Conservation (phyloP, 2,888 invertebrate species). For the Macaria liturata region DNA sequence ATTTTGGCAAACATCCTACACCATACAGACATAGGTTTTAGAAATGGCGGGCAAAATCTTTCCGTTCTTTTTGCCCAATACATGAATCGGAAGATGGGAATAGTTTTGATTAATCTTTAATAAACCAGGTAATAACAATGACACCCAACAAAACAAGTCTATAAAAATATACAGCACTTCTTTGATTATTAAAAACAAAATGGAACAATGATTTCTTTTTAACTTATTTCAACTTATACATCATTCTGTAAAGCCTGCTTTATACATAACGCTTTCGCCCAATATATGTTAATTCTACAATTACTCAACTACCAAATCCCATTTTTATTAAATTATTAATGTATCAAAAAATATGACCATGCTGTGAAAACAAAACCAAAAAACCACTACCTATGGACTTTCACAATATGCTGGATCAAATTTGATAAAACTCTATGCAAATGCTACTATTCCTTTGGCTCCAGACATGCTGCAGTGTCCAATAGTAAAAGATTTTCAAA, state of each 20-base stretch:
- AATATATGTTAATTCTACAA: slow-evolving; percentile 12
- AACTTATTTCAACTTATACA: slow-evolving; percentile 33
- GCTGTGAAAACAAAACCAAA: slow-evolving; percentile 21
- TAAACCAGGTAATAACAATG: too few relatives aligned
- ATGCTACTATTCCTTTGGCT: slow-evolving; percentile 32
- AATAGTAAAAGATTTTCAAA: slow-evolving; percentile 19
- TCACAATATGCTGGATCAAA: slow-evolving; percentile 3
- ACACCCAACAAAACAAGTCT: too few relatives aligned
- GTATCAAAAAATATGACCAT: slow-evolving; percentile 17
- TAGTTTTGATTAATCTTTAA: too few relatives aligned
- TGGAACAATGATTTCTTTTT: too few relatives aligned
- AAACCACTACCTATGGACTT: slow-evolving; percentile 28
- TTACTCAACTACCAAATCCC: slow-evolving; percentile 42
- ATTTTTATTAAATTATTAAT: slow-evolving; percentile 12
- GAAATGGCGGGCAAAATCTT: too few relatives aligned
- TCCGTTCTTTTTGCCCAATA: too few relatives aligned
- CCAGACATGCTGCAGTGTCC: slow-evolving; percentile 35
- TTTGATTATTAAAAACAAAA: too few relatives aligned
- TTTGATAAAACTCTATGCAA: slow-evolving; percentile 13
- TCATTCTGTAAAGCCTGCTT: too few relatives aligned
- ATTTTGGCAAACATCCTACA: too few relatives aligned
- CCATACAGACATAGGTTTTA: too few relatives aligned
- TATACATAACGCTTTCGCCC: too few relatives aligned
- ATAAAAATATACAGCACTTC: not conserved
- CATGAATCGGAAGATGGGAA: too few relatives aligned